phyloP scores from a whole-genome alignment of 2,113 vertebrate genomes.

The Dipodomys stephensi region DNA sequence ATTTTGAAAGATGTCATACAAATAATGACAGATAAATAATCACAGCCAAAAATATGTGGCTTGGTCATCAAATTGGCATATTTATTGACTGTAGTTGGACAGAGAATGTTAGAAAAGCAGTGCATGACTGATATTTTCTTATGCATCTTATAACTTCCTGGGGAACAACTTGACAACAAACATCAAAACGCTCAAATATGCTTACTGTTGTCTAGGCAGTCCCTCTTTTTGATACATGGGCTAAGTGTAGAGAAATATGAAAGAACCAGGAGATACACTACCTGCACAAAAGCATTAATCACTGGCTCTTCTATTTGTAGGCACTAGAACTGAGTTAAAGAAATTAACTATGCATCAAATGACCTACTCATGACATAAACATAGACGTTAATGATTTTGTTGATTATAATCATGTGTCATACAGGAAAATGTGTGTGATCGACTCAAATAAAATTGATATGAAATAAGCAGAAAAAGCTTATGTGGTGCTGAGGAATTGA shows the following conservation, averaged over 20 bases:
- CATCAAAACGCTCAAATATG: not conserved
- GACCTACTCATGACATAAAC: not conserved
- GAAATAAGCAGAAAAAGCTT: not conserved
- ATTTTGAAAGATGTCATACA: constrained; percentile 2
- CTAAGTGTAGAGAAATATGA: not conserved
- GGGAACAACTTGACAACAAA: not conserved
- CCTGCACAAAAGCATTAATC: not conserved
- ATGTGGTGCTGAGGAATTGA: no score
- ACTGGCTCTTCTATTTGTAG: not conserved
- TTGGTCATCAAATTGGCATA: not conserved
- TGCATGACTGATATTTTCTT: not conserved
- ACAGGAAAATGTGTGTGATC: not conserved
- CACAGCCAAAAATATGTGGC: constrained; percentile 7
- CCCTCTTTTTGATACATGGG: not conserved
- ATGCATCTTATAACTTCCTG: not conserved
- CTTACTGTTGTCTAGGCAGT: not conserved
- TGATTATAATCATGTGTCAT: not conserved
- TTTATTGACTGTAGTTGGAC: not conserved
- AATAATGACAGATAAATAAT: not conserved
- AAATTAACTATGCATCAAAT: not conserved
- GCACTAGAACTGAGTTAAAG: not conserved
- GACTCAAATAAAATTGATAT: not conserved
- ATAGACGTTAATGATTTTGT: not conserved
- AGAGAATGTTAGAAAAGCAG: not conserved
- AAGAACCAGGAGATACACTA: not conserved